Conservation (phyloP, 2,797 vertebrate species). For the Vultur gryphus region DNA sequence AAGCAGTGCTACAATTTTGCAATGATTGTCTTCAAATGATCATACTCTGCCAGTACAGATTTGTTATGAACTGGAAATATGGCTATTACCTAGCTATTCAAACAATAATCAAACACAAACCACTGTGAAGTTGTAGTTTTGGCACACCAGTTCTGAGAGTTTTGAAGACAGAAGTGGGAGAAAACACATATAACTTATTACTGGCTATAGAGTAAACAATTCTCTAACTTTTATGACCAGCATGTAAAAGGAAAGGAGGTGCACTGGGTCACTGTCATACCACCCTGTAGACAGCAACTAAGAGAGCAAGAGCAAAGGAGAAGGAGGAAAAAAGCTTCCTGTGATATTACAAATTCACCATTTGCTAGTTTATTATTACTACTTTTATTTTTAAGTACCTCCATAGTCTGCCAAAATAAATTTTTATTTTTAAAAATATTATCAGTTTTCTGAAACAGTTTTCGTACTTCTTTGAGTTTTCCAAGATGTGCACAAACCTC, state of each 20-base stretch:
- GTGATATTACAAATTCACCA: neutral
- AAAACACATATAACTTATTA: neutral
- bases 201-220: neutral
- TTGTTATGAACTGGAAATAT: neutral
- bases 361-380: neutral
- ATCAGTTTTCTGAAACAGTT: neutral
- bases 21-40: neutral
- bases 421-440: neutral
- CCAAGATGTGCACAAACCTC: conserved; percentile 79
- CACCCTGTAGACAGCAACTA: neutral
- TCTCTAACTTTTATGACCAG: neutral
- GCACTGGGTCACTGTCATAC: neutral
- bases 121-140: neutral
- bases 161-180: neutral
- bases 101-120: neutral
- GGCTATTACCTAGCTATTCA: neutral
- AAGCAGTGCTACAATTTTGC: neutral
- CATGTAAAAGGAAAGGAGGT: neutral
- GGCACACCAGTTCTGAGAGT: neutral
- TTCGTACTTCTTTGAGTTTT: neutral
- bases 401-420: neutral
- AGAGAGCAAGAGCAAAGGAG: neutral
- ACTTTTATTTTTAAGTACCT: neutral
- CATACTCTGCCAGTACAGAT: neutral
- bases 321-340: neutral